Evolutionary conservation across 1,140 invertebrate species (phyloP), one percentile per base, ranked within the genome.

Genomic region (Drosophila mayri): DNA sequence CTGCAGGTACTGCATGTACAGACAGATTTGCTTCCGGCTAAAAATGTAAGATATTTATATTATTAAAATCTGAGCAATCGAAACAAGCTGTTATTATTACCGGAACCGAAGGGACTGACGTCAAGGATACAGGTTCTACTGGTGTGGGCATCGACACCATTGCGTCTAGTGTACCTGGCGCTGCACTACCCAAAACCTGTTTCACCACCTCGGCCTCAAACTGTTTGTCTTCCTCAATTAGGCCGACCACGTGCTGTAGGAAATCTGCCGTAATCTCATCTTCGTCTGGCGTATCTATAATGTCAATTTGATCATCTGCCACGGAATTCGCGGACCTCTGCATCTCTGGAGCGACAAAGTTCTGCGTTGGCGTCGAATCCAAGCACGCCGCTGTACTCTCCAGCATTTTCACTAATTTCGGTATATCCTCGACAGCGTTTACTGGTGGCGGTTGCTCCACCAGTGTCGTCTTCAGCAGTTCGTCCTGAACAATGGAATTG

Each of bases 201-300:
- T 95, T 95, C 74, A 95, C 95, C 54, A 95, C 95, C 25, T 95
- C 95, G 84, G 95, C 95, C 82, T 95, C 95, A 30, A 95, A 92
- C 79, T 94, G 94, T 87, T 95, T 95, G 81, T 95, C 95, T 61
- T 95, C 94, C 59, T 95, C 94, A 11, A 95, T 95, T 18, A 95
- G 92, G 16, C 95, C 94, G 4, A 95, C 95, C 14, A 95, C 95
- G 92, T 95, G 94, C 93, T 95, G 95, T 11, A 95, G 84, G 61
- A 95, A 94, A 92, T 95, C 95, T 71, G 95, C 95, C 4, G 95
- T 94, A 20, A 95, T 93, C 40, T 94, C 94, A 91, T 95, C 95
- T 83, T 95, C 95, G 72, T 95, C 94, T 16, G 84, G 50, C 0
- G 81, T 67, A 12, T 76, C 75, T 55, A 92, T 60, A 3, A 92